Conservation (phyloP, 2,888 invertebrate species). For the Habroteleia sp. region DNA sequence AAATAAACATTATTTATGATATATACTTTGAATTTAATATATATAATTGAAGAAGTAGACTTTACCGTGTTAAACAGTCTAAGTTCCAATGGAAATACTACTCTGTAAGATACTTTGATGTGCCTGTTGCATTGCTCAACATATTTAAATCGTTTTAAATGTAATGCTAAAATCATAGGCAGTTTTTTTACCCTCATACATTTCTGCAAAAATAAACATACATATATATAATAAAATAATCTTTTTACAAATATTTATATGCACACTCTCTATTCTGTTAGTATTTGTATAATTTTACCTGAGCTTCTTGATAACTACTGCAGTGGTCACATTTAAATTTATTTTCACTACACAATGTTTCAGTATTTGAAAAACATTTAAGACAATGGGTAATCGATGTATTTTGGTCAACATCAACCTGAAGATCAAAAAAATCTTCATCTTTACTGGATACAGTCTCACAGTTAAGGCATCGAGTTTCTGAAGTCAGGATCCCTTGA, state of each 20-base stretch:
- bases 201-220: constrained; percentile 82
- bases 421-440: constrained; percentile 99
- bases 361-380: constrained; percentile 98
- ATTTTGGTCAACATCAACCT: constrained; percentile 99
- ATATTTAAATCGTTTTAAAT: constrained; percentile 98
- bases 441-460: constrained; percentile 99
- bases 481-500: constrained; percentile 99
- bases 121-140: constrained; percentile 99
- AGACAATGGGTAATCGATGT: constrained; percentile 99
- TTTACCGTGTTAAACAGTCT: constrained; percentile 98
- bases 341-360: constrained; percentile 99
- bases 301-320: constrained; percentile 99
- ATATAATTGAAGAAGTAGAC: too few species aligned
- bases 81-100: constrained; percentile 98
- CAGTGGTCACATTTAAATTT: constrained; percentile 99
- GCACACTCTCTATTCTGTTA: too few species aligned
- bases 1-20: too few species aligned
- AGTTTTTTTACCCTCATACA: constrained; percentile 99
- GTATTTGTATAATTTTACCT: constrained; percentile 79
- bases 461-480: constrained; percentile 99
- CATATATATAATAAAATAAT: constrained; percentile 10
- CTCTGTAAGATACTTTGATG: constrained; percentile 99
- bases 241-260: too few species aligned
- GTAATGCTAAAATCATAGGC: constrained; percentile 98
- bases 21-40: too few species aligned